These are phyloP conservation scores for Acleris literana DNA, from an alignment of 2,888 invertebrate genomes.

Conservation along the genomic window DNA sequence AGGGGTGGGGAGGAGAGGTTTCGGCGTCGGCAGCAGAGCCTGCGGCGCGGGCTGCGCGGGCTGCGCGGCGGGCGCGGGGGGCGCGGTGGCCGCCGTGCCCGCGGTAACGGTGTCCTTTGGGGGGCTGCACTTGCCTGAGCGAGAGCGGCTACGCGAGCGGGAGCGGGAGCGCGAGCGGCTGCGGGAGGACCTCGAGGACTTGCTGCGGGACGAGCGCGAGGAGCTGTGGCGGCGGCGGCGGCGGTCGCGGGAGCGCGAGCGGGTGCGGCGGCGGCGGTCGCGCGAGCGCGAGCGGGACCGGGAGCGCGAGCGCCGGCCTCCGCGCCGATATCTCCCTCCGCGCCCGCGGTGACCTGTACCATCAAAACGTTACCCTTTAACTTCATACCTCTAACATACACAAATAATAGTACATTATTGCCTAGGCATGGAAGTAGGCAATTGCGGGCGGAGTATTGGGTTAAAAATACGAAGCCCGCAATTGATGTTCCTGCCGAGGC, in stretches of 20 bases:
- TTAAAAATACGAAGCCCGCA: no score
- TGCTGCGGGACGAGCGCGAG: conserved; percentile 73
- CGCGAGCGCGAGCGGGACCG: conserved; percentile 66
- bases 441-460: no score
- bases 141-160: conserved; percentile 69
- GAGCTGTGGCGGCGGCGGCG: conserved; percentile 75
- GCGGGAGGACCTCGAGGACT: conserved; percentile 68
- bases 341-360: conserved; percentile 72
- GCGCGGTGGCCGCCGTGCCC: conserved; percentile 53
- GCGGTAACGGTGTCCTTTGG: conserved; percentile 60
- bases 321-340: conserved; percentile 67
- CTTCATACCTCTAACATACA: no score
- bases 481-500: no score
- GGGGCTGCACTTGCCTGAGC: conserved; percentile 83
- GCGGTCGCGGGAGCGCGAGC: conserved; percentile 65
- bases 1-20: conserved; percentile 56
- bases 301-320: conserved; percentile 62
- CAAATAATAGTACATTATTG: no score
- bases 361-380: neutral
- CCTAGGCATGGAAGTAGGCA: no score
- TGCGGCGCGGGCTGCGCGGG: conserved; percentile 54
- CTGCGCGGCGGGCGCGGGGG: conserved; percentile 52
- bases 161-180: conserved; percentile 46
- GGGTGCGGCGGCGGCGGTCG: conserved; percentile 59
- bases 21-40: conserved; percentile 56